Evolutionary conservation across 1,140 invertebrate genomes (phyloP), one percentile per base, ranked within the genome.

Genomic region (Cotesia glomerata): DNA sequence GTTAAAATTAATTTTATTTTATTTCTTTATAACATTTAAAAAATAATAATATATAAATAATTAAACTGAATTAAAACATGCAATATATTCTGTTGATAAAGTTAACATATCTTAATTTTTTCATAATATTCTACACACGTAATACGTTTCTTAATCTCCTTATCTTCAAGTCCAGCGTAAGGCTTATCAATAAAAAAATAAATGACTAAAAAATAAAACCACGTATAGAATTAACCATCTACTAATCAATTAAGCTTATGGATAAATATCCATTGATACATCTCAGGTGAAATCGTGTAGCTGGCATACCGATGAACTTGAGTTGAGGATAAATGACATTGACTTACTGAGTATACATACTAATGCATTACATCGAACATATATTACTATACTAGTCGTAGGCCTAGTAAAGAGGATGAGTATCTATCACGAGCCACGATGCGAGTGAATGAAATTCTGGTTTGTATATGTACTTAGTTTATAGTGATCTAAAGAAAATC

Each of bases 291-390:
- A 64, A 49, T 49, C 35, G 62, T 18, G 13, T 26, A 26, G 18
- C 18, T 26, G 18, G 18, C 35, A 64, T 64, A 36, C 45, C 62
- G 62, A 64, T 64, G 39, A 64, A 64, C 62, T 49, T 64, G 62
- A 49, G 26, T 49, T 64, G 62, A 49, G 26, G 62, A 64, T 35
- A 45, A 64, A 49, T 49, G 59, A 62, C 59, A 62, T 62, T 62
- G 59, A 62, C 34, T 35, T 14, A 36, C 14, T 18, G 56, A 32
- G 56, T 18, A 26, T 58, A 14, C 26, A 26, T 26, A 61, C 4
- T 8, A 18, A 11, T 32, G 26, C 26, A 11, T 18, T 26, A 26
- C 18, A 26, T 26, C 18, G 18, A 26, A 26, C 18, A 26, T 26
- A 26, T 26, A 26, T 1, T 26, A 26, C 1, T 26, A 26, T 26